These are phyloP conservation scores for Cataglyphis livida DNA, from an alignment of 2,888 invertebrate genomes.

Conservation along the genomic window DNA sequence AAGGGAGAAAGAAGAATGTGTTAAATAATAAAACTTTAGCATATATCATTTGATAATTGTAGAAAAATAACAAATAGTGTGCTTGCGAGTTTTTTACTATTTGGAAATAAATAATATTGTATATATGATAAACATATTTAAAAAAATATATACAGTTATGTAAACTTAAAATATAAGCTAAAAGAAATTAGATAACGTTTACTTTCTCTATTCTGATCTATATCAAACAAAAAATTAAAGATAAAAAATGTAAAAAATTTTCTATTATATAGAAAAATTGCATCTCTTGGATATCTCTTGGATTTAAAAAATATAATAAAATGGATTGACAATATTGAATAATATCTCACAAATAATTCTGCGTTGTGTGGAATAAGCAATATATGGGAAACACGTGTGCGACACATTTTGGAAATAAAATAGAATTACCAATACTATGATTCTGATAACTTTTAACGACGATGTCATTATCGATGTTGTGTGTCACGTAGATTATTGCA, in stretches of 20 bases:
- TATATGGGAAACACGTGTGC: constrained; percentile 43
- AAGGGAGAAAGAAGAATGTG: not conserved
- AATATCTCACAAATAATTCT: not conserved
- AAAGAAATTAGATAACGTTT: not conserved
- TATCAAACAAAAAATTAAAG: not conserved
- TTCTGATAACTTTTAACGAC: too few species aligned
- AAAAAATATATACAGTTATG: not conserved
- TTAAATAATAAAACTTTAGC: not conserved
- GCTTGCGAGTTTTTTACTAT: not conserved
- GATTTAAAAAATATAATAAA: constrained; percentile 1
- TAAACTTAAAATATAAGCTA: not conserved
- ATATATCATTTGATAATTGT: not conserved
- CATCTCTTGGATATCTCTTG: not conserved
- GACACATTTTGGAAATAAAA: constrained; percentile 21
- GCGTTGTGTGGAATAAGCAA: constrained; percentile 7
- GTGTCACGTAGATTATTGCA: too few species aligned
- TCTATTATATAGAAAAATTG: not conserved
- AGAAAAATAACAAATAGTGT: not conserved
- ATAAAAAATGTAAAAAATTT: not conserved
- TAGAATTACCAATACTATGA: not conserved
- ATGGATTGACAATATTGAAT: not conserved
- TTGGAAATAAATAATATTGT: not conserved
- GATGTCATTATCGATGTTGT: too few species aligned
- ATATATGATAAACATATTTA: not conserved
- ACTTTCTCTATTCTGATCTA: not conserved